phyloP scores from a whole-genome alignment of 1,140 invertebrate genomes.

The Drosophila teissieri region DNA sequence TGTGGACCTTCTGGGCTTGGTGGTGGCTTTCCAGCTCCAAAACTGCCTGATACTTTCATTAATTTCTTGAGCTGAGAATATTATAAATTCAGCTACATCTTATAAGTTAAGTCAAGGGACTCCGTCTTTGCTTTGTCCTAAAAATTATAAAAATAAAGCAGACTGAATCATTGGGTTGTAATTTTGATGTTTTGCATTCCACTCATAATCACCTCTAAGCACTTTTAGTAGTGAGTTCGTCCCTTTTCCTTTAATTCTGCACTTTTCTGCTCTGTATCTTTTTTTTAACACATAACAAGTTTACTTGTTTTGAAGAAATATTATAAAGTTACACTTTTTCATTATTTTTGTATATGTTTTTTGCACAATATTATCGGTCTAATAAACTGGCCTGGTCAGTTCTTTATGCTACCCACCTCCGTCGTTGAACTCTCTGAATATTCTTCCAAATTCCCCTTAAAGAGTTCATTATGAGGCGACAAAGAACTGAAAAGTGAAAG shows the following conservation, averaged over 20 bases:
- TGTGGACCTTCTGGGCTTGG: constrained; percentile 36
- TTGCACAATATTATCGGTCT: constrained; percentile 39
- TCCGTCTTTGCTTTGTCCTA: constrained; percentile 20
- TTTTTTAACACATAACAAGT: too few relatives aligned
- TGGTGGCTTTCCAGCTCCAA: constrained; percentile 6
- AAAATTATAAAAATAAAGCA: constrained; percentile 4
- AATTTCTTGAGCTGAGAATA: constrained; percentile 47
- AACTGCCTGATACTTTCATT: constrained; percentile 37
- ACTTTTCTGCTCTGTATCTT: neutral
- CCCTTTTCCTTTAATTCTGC: neutral
- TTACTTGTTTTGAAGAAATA: too few relatives aligned
- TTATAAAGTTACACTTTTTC: too few relatives aligned
- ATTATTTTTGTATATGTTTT: too few relatives aligned
- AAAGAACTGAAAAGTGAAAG: constrained; percentile 68
- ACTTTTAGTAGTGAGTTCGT: constrained; percentile 2
- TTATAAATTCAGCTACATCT: constrained; percentile 37
- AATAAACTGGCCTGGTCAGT: constrained; percentile 61
- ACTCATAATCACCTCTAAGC: neutral
- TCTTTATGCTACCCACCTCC: constrained; percentile 11
- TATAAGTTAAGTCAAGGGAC: constrained; percentile 41
- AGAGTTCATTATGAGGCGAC: constrained; percentile 69
- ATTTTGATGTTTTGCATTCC: constrained; percentile 34
- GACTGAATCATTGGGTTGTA: constrained; percentile 10
- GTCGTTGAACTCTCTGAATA: neutral
- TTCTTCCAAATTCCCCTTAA: neutral